phyloP scores from a whole-genome alignment of 2,888 invertebrate species.

The Hyles lineata region DNA sequence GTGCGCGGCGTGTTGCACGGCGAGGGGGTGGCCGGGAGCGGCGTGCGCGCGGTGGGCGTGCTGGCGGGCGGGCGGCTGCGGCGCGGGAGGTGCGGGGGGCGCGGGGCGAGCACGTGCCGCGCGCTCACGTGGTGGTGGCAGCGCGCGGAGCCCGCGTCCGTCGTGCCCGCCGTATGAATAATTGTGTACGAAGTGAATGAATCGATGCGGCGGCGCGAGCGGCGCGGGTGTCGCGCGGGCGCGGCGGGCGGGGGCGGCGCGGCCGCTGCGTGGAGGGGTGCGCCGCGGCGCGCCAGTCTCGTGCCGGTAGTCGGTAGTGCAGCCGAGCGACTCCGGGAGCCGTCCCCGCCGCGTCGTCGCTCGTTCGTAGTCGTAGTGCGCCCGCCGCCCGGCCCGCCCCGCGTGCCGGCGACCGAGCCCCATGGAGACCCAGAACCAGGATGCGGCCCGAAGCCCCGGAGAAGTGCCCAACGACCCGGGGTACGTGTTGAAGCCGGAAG shows the following conservation, averaged over 20 bases:
- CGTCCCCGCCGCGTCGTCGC: slow-evolving; percentile 85
- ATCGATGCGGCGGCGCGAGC: slow-evolving; percentile 79
- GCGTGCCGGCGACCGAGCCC: slow-evolving; percentile 75
- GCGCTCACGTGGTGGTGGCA: slow-evolving; percentile 78
- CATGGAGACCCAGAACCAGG: slow-evolving; percentile 92
- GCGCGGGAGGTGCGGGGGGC: slow-evolving; percentile 54
- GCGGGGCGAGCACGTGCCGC: slow-evolving; percentile 78
- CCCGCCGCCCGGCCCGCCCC: slow-evolving; percentile 70
- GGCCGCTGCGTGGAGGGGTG: slow-evolving; percentile 74
- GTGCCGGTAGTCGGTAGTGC: slow-evolving; percentile 90
- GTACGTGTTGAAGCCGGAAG: slow-evolving; percentile 82
- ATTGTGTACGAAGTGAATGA: slow-evolving; percentile 83
- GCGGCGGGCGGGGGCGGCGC: slow-evolving; percentile 61
- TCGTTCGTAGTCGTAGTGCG: slow-evolving; percentile 86
- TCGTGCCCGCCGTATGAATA: slow-evolving; percentile 82
- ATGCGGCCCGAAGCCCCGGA: slow-evolving; percentile 92
- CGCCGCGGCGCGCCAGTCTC: slow-evolving; percentile 86
- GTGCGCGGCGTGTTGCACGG: slow-evolving; percentile 33
- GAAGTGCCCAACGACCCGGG: slow-evolving; percentile 98
- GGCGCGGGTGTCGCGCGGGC: slow-evolving; percentile 59
- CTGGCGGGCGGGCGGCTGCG: slow-evolving; percentile 54
- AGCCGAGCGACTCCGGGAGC: slow-evolving; percentile 87
- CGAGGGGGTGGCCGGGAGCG: slow-evolving; percentile 51
- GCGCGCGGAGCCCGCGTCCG: slow-evolving; percentile 67
- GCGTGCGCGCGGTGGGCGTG: slow-evolving; percentile 60